Evolutionary conservation across 2,797 vertebrate genomes (phyloP), one percentile per base, ranked within the genome.

Genomic region (Phrynocephalus vlangalii): DNA sequence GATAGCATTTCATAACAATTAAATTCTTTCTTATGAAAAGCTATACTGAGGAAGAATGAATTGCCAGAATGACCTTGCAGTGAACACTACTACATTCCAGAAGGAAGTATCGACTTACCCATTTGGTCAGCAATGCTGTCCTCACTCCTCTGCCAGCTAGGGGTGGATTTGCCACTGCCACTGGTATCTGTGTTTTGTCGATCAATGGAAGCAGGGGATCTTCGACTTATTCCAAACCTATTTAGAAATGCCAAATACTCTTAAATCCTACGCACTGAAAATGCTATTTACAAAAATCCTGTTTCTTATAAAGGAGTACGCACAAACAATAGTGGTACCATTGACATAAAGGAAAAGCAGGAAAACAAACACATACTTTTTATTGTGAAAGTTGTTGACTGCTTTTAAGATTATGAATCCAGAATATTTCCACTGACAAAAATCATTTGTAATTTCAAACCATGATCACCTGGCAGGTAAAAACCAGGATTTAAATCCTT

Each of bases 171-270:
- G 78, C 97, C 96, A 3, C 97, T 98, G 86, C 97, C 97, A 26
- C 96, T 91, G 0, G 96, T 93, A 11, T 99, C 98, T 0, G 96
- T 95, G 90, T 94, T 97, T 91, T 98, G 98, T 87, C 98, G 97
- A 92, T 97, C 97, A 11, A 98, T 97, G 66, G 98, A 96, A 85
- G 97, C 97, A 1, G 98, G 98, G 72, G 98, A 98, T 94, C 98
- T 97, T 90, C 98, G 97, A 96, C 97, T 98, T 91, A 98, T 97
- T 92, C 98, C 98, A 95, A 98, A 99, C 95, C 98, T 99, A 95
- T 78, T 93, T 94, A 92, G 96, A 92, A 1, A 78, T 60, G 82
- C 82, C 87, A 86, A 83, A 88, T 22, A 89, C 0, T 48, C 30
- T 77, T 26, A 28, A 9, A 86, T 82, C 28, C 89, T 44, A 20